Base-by-base conservation (phyloP, 92 coral and sea anemone species). In the Diadumene lineata region DNA sequence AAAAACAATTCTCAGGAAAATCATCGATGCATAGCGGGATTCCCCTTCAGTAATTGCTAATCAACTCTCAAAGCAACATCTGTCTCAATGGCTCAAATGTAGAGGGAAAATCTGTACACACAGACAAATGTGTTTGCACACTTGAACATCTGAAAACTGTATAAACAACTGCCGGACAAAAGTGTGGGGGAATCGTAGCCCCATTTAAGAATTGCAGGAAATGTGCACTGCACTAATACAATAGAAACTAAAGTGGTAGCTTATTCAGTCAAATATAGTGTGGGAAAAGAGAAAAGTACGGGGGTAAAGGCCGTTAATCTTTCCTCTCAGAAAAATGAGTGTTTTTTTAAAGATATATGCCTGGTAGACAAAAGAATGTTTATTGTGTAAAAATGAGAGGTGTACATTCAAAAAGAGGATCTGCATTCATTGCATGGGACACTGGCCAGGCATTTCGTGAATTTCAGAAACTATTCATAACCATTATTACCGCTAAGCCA, bases 111-210 rank as follows among this genome's bases (percentile, higher is more conserved):
- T 19, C 32, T 66, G 56, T 56, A 62, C 56, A 61, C 50, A 25
- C 26, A 11, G 50, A 29, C 2, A 31, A 72, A 72, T 72, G 66
- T 72, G 77, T 57, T 72, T 34, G 31, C 30, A 27, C 53, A 25
- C 48, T 72, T 56, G 77, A 72, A 72, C 77, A 72, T 56, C 77
- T 72, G 66, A 72, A 61, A 72, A 72, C 77, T 72, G 77, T 72
- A 56, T 24, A 55, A 72, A 72, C 77, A 72, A 53, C 3, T 15
- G 10, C 24, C 4, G 19, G 31, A 1, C n/a, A 1, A 19, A 1
- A 6, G 56, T 28, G 1, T 28, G 68, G 29, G 68, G 68, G 65
- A 43, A n/a, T 22, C 13, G 16, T 18, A 56, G 46, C 34, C 34
- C 33, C n/a, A 21, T 72, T 56, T n/a, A 7, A 16, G 15, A 26